Percentiles rank a stretch among this genome's conserved stretches.
These are phyloP conservation scores for Heliconius nattereri DNA, from an alignment of 1,140 invertebrate genomes.

Conservation along the genomic window DNA sequence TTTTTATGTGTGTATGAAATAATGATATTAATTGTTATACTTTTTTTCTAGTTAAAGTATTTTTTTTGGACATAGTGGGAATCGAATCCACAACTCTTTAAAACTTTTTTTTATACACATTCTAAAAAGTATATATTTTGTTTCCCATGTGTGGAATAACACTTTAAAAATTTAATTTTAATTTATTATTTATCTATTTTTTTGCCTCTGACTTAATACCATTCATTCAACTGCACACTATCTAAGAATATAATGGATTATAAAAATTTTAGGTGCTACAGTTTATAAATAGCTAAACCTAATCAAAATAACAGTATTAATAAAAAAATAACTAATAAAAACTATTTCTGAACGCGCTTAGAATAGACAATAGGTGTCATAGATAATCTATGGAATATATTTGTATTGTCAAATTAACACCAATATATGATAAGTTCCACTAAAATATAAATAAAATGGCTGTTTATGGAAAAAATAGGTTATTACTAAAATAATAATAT, in stretches of 20 bases:
- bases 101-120: too few relatives aligned
- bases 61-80: too few relatives aligned
- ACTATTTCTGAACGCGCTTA: conserved; percentile 26
- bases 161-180: neutral
- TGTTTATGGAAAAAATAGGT: conserved; percentile 34
- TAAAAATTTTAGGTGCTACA: conserved; percentile 24
- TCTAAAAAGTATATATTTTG: too few relatives aligned
- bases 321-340: conserved; percentile 5
- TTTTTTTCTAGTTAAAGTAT: too few relatives aligned
- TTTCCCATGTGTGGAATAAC: too few relatives aligned
- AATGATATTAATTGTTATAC: too few relatives aligned
- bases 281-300: conserved; percentile 14
- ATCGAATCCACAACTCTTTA: too few relatives aligned
- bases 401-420: conserved; percentile 19
- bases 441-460: conserved; percentile 22
- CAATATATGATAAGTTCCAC: conserved; percentile 14
- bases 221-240: too few relatives aligned
- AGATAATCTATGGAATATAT: conserved; percentile 18
- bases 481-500: conserved; percentile 14
- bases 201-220: neutral
- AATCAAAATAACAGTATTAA: conserved; percentile 27
- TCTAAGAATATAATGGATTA: neutral
- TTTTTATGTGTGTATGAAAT: neutral
- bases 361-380: conserved; percentile 17
- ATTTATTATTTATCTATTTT: neutral